These are phyloP conservation scores for Camponotus fellah DNA, from an alignment of 2,888 invertebrate species.

Conservation along the genomic window DNA sequence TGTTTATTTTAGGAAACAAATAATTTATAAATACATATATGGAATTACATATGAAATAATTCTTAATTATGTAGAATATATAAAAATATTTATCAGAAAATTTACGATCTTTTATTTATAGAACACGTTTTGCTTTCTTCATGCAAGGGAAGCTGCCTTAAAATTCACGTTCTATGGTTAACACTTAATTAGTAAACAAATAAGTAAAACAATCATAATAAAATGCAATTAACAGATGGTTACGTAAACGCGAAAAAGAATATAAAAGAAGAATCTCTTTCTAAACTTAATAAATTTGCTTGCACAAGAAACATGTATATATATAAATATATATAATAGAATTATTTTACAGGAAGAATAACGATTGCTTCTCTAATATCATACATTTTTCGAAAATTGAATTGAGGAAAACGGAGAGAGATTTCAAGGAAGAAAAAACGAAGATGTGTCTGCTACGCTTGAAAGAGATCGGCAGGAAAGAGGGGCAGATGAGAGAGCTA, in stretches of 20 bases:
- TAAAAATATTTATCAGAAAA: not conserved
- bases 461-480: slow-evolving; percentile 51
- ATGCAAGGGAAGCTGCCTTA: not conserved
- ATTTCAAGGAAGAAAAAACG: not conserved
- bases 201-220: not conserved
- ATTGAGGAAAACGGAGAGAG: not conserved
- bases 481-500: slow-evolving; percentile 66
- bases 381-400: slow-evolving; percentile 38
- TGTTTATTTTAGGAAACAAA: no score
- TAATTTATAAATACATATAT: no score
- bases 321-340: not conserved
- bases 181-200: not conserved
- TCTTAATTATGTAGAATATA: not conserved
- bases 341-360: not conserved
- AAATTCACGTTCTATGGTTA: not conserved
- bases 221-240: not conserved
- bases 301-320: not conserved
- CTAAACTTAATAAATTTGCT: not conserved
- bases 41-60: not conserved
- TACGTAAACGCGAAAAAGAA: not conserved
- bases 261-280: not conserved
- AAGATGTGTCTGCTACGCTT: not conserved
- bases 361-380: not conserved
- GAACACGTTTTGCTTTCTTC: not conserved
- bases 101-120: not conserved